These are phyloP conservation scores for Cephus spinipes DNA, from an alignment of 2,888 invertebrate genomes.

Conservation along the genomic window DNA sequence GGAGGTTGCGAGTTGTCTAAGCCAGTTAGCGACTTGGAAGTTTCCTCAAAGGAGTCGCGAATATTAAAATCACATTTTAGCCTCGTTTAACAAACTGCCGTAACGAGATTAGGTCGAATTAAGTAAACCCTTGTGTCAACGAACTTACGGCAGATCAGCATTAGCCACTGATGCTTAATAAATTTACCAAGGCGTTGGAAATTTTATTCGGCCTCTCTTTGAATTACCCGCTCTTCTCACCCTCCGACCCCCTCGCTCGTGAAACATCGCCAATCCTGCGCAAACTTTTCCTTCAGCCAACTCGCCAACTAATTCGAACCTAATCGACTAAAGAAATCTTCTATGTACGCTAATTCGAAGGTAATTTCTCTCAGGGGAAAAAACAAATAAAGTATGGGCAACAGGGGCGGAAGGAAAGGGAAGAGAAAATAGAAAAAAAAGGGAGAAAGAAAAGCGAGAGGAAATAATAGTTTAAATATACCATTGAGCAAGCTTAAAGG, in stretches of 20 bases:
- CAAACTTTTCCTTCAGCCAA: not conserved
- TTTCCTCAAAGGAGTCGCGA: constrained; percentile 57
- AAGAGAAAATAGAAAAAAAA: not conserved
- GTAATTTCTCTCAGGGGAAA: not conserved
- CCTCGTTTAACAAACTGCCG: constrained; percentile 30
- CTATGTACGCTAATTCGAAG: not conserved
- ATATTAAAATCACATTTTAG: constrained; percentile 63
- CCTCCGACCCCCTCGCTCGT: rapidly evolving
- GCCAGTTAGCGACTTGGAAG: constrained; percentile 57
- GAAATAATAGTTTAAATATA: constrained; percentile 5
- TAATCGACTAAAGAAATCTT: not conserved
- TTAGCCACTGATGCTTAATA: not conserved
- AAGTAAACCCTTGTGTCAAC: constrained; percentile 50
- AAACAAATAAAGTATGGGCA: not conserved
- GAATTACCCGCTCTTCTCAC: not conserved
- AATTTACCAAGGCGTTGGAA: not conserved
- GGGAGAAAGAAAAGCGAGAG: not conserved
- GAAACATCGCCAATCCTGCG: not conserved
- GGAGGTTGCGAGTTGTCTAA: constrained; percentile 36
- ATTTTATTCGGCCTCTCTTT: not conserved
- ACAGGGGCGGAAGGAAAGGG: not conserved
- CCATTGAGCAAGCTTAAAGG: not conserved
- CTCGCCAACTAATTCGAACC: not conserved
- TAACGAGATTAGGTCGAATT: constrained; percentile 56
- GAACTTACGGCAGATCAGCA: constrained; percentile 27